phyloP scores from a whole-genome alignment of 2,888 invertebrate genomes.

The Peribatodes rhomboidaria region DNA sequence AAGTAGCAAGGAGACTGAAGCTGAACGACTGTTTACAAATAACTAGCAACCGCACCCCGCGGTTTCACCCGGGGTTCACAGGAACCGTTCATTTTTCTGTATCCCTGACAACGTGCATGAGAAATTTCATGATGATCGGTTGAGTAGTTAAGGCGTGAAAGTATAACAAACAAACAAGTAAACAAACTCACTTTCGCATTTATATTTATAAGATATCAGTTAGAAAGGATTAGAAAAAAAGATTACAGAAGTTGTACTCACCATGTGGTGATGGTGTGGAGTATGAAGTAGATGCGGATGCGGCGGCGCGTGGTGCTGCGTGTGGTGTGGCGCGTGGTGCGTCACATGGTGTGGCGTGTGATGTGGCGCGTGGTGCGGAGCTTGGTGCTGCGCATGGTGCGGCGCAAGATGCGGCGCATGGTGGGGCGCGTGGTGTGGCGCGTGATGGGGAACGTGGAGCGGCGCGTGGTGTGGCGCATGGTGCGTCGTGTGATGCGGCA shows the following conservation, averaged over 20 bases:
- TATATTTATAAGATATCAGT: too few species aligned
- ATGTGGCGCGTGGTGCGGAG: constrained; percentile 60
- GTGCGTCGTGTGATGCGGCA: constrained; percentile 47
- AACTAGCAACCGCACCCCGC: too few species aligned
- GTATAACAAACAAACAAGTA: too few species aligned
- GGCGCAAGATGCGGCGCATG: constrained; percentile 14
- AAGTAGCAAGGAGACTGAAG: too few species aligned
- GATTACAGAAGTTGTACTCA: neutral
- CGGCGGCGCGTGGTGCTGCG: constrained; percentile 41
- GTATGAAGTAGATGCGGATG: constrained; percentile 58
- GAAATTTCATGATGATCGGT: too few species aligned
- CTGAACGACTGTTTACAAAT: too few species aligned
- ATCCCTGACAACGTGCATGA: too few species aligned
- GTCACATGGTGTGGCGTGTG: constrained; percentile 41
- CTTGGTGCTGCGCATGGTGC: constrained; percentile 56
- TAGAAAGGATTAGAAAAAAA: neutral
- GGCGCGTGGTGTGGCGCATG: constrained; percentile 42
- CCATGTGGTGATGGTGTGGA: constrained; percentile 46
- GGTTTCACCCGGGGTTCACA: too few species aligned
- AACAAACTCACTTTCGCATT: too few species aligned
- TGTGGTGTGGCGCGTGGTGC: constrained; percentile 42
- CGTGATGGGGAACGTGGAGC: constrained; percentile 26
- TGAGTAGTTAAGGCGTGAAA: too few species aligned
- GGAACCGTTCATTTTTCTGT: too few species aligned
- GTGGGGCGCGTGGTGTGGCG: constrained; percentile 46